phyloP scores from a whole-genome alignment of 2,797 vertebrate genomes.

The Galago senegalensis region DNA sequence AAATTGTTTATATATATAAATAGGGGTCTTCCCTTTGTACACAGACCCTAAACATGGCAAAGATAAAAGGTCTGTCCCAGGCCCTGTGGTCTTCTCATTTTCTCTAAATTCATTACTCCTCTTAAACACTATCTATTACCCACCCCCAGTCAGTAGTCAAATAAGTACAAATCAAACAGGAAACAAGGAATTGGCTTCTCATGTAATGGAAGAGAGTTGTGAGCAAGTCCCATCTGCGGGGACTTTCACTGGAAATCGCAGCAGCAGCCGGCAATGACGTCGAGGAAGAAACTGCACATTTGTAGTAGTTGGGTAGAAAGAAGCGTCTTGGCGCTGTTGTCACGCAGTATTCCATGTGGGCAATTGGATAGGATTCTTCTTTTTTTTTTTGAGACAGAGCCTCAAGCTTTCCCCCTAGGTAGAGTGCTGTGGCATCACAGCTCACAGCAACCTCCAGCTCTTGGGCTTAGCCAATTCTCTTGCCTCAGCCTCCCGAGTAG shows the following conservation, averaged over 20 bases:
- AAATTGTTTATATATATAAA: not conserved
- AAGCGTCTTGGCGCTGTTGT: not conserved
- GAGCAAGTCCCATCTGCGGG: constrained; percentile 39
- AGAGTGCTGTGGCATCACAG: too few species aligned
- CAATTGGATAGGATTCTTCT: not conserved
- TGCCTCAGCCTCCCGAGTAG: too few species aligned
- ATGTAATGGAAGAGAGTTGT: not conserved
- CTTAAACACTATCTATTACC: not conserved
- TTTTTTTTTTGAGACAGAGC: too few species aligned
- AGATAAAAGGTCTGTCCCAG: not conserved
- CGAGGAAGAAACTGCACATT: constrained; percentile 51
- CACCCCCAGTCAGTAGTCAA: constrained; percentile 16
- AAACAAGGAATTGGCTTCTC: not conserved
- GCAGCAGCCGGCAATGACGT: not conserved
- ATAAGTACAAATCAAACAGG: not conserved
- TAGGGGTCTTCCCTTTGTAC: constrained; percentile 6
- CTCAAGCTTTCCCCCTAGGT: too few species aligned
- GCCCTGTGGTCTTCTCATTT: not conserved
- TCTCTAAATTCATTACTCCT: not conserved
- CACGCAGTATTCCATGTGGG: not conserved
- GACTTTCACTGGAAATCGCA: not conserved
- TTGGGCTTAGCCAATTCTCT: too few species aligned
- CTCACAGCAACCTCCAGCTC: too few species aligned
- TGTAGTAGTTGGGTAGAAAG: not conserved
- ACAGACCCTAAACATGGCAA: not conserved